Conservation (phyloP, 53 echinoderm and acorn worm genomes). For the Holothuria scabra region DNA sequence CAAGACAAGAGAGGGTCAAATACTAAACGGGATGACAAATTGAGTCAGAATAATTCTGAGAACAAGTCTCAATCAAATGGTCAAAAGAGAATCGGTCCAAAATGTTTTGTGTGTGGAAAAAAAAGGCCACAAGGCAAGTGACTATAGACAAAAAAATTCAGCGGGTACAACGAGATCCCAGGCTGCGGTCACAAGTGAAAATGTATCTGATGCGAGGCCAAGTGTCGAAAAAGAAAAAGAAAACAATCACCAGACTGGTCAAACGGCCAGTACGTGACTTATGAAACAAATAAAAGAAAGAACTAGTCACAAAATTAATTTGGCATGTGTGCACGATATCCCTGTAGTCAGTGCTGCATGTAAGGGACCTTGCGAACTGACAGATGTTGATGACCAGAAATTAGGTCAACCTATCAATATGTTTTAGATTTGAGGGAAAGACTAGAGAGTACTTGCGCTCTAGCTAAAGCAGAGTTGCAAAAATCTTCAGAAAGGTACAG, state of each 20-base stretch:
- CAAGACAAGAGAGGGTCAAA: too few species aligned
- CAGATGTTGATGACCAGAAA: constrained; percentile 21
- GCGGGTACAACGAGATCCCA: neutral
- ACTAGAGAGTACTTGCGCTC: constrained; percentile 22
- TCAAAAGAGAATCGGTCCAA: neutral
- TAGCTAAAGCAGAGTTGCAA: constrained; percentile 47
- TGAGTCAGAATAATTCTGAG: neutral
- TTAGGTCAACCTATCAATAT: constrained; percentile 44
- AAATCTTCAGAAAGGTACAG: constrained; percentile 45
- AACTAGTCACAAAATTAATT: neutral
- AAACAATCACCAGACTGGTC: neutral
- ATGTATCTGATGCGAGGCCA: too few species aligned
- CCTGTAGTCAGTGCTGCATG: neutral
- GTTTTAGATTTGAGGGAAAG: constrained; percentile 44
- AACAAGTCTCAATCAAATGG: neutral
- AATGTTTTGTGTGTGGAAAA: neutral
- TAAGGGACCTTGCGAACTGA: neutral
- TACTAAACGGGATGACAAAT: too few species aligned
- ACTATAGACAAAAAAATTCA: neutral
- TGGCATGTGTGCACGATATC: neutral
- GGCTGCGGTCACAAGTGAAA: neutral
- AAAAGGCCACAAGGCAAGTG: neutral
- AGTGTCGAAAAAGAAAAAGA: neutral
- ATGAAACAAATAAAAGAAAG: neutral
- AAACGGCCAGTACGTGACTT: neutral